Conservation (phyloP, 2,113 vertebrate genomes). For the Parus major region DNA sequence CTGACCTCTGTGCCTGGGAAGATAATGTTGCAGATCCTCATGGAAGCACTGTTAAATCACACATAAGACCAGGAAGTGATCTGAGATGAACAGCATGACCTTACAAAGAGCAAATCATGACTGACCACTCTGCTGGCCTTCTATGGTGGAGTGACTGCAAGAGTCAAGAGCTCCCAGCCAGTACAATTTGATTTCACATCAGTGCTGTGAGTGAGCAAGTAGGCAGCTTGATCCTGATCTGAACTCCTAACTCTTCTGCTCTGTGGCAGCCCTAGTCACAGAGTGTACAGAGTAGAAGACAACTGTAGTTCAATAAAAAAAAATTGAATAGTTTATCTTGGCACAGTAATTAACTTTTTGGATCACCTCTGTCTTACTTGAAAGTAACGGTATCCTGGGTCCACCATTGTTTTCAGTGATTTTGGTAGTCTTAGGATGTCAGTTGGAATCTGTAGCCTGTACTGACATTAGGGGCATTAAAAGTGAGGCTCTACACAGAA, state of each 20-base stretch:
- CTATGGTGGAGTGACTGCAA: neutral
- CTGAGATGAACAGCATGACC: neutral
- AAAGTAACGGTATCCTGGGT: neutral
- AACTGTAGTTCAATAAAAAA: neutral
- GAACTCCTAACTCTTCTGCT: neutral
- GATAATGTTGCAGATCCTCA: neutral
- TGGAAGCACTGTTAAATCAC: neutral
- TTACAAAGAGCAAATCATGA: neutral
- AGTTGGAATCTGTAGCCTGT: neutral
- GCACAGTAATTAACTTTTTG: neutral
- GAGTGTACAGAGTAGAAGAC: neutral
- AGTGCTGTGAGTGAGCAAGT: neutral
- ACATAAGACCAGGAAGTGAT: neutral
- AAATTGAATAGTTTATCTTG: neutral
- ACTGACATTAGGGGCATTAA: neutral
- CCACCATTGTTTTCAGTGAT: neutral
- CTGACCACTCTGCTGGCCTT: neutral
- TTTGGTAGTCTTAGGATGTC: neutral
- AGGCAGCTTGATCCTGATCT: neutral
- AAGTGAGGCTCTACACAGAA: neutral
- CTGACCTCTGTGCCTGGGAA: neutral
- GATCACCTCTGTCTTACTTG: neutral
- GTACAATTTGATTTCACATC: fast-evolving
- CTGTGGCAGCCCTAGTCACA: neutral
- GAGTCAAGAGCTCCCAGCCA: neutral